Conservation (phyloP, 2,888 invertebrate species). For the Alcis repandata region DNA sequence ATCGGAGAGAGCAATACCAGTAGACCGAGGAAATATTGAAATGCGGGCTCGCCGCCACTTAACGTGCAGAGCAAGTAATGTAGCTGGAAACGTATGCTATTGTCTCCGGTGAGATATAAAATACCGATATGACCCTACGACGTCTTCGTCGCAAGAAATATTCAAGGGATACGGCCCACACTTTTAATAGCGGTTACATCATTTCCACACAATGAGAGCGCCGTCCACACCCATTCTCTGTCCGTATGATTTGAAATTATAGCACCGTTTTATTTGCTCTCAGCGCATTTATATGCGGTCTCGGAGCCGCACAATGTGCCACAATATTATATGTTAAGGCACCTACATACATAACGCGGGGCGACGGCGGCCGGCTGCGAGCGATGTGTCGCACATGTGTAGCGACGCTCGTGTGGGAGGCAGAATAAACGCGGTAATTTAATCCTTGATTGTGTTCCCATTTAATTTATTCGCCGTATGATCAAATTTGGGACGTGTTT, state of each 20-base stretch:
- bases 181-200: constrained; percentile 87
- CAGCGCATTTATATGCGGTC: constrained; percentile 85
- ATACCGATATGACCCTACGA: constrained; percentile 86
- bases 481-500: constrained; percentile 83
- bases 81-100: constrained; percentile 83
- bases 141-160: constrained; percentile 86
- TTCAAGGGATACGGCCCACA: constrained; percentile 86
- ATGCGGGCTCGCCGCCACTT: constrained; percentile 73
- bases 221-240: constrained; percentile 87
- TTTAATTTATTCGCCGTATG: constrained; percentile 83
- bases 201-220: constrained; percentile 87
- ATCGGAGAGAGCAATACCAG: constrained; percentile 59
- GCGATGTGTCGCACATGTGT: constrained; percentile 78
- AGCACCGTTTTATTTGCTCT: constrained; percentile 87
- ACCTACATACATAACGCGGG: constrained; percentile 71
- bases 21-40: constrained; percentile 69
- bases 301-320: constrained; percentile 80
- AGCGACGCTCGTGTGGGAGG: constrained; percentile 79
- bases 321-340: constrained; percentile 81
- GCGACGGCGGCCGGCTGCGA: constrained; percentile 56
- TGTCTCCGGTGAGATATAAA: constrained; percentile 85
- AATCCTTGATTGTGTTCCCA: constrained; percentile 85
- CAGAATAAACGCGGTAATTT: constrained; percentile 83
- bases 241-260: constrained; percentile 87
- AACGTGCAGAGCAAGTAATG: constrained; percentile 73